Evolutionary conservation across 2,888 invertebrate genomes (phyloP), one percentile per base, ranked within the genome.

Genomic region (Philhelius pedissequus): DNA sequence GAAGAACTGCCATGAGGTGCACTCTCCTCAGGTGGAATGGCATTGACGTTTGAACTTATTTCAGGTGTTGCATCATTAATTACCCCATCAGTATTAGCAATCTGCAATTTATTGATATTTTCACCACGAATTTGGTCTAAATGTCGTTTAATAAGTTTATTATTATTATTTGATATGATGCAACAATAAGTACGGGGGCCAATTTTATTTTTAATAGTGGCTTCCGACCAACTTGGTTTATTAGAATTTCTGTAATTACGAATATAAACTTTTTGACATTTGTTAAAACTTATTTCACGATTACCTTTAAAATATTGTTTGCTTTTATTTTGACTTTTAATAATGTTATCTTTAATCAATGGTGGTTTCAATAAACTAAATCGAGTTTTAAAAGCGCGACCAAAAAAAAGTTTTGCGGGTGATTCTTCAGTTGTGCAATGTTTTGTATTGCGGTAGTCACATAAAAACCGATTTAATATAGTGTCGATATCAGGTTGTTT

Each of bases 371-470:
- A n/a, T n/a, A n/a, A 62, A 62, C 60, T 50, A 50, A 50, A 64
- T 64, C 64, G 64, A 1, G 64, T 64, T 45, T 48, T 66, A 6
- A 66, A 66, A 50, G 4, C 38, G 35, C 64, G 50, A n/a, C 64
- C 18, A 48, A 66, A 32, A 66, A 66, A 66, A 18, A 66, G 38
- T 50, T 66, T 66, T 66, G 64, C 64, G 0, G 64, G 64, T 32
- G 64, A 66, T 20, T 50, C 64, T 20, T 66, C 35, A 48, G 64
- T 66, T 22, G 35, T 66, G 15, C 32, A 20, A 66, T 66, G 64
- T 7, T 20, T 66, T 32, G 64, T 48, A 30, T 66, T 66, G 1
- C 48, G 64, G 20, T 66, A 66, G 9, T 66, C 64, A 66, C 45
- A 66, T 50, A 48, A 50, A 35, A 66, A 66, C 9, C 64, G 15